Evolutionary conservation across 2,888 invertebrate genomes (phyloP).

Genomic region (Brachyptera risi): DNA sequence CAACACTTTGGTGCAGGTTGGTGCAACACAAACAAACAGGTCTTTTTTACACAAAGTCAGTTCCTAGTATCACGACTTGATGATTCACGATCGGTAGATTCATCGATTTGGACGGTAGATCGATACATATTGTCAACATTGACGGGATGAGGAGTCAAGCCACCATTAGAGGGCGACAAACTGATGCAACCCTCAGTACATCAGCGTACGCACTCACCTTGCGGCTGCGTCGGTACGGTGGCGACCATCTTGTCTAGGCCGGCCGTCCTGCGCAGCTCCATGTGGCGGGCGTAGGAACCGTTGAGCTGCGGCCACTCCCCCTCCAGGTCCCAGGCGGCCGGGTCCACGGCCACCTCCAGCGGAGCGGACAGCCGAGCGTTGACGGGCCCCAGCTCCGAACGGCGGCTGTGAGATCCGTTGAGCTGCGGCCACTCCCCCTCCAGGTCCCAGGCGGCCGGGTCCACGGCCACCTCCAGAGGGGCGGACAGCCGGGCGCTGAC

Average conservation of each 20-base stretch:
- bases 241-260: slow-evolving; percentile 57
- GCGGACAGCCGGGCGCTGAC: slow-evolving; percentile 18
- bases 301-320: slow-evolving; percentile 28
- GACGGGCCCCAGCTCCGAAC: slow-evolving; percentile 3
- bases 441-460: slow-evolving; percentile 23
- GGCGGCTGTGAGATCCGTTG: slow-evolving; percentile 18
- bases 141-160: too few relatives aligned
- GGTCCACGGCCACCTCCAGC: slow-evolving; percentile 25
- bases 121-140: too few relatives aligned
- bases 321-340: slow-evolving; percentile 20
- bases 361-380: slow-evolving; percentile 19
- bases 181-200: not conserved
- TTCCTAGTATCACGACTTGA: too few relatives aligned
- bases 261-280: slow-evolving; percentile 54
- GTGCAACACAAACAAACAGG: too few relatives aligned
- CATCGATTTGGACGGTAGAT: too few relatives aligned
- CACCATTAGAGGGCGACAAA: too few relatives aligned
- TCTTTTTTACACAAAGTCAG: too few relatives aligned
- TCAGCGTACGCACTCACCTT: not conserved
- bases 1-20: too few relatives aligned
- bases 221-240: not conserved
- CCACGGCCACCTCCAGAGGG: slow-evolving; percentile 25
- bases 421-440: not conserved
- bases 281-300: slow-evolving; percentile 36
- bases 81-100: too few relatives aligned